These are phyloP conservation scores for Solenopsis fugax DNA, from an alignment of 1,140 invertebrate genomes.

Conservation along the genomic window DNA sequence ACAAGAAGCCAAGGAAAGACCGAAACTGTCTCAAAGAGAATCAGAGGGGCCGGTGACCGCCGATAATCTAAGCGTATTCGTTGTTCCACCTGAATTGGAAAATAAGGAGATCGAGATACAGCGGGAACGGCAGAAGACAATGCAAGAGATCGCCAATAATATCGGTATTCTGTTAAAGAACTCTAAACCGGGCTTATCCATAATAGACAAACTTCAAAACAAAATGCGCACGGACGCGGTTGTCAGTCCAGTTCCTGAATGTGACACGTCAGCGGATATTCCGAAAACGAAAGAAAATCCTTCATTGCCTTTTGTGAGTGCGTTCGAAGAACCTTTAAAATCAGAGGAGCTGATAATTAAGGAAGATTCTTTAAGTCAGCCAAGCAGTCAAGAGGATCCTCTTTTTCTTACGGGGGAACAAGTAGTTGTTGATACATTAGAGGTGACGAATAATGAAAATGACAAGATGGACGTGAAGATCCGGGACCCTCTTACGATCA, in stretches of 20 bases:
- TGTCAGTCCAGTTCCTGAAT: not conserved
- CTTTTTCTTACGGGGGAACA: not conserved
- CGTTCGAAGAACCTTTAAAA: not conserved
- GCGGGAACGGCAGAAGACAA: constrained; percentile 82
- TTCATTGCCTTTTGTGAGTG: not conserved
- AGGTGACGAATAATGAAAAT: not conserved
- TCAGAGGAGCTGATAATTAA: not conserved
- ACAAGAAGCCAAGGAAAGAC: not conserved
- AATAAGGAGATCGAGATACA: constrained; percentile 84
- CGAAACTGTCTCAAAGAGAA: constrained; percentile 44
- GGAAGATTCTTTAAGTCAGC: not conserved
- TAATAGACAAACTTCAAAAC: constrained; percentile 83
- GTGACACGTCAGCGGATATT: not conserved
- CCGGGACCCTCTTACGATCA: constrained; percentile 74
- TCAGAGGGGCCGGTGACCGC: not conserved
- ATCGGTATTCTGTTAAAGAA: constrained; percentile 81
- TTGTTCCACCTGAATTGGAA: constrained; percentile 83
- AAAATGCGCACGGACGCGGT: constrained; percentile 80
- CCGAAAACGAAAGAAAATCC: not conserved
- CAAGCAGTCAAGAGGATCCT: not conserved
- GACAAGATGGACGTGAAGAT: constrained; percentile 49
- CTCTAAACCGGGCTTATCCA: constrained; percentile 76
- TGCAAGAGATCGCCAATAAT: constrained; percentile 83
- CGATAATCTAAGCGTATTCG: constrained; percentile 83
- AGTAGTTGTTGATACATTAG: not conserved